These are phyloP conservation scores for Syngnathus typhle DNA, from an alignment of 2,113 vertebrate species.

Conservation along the genomic window DNA sequence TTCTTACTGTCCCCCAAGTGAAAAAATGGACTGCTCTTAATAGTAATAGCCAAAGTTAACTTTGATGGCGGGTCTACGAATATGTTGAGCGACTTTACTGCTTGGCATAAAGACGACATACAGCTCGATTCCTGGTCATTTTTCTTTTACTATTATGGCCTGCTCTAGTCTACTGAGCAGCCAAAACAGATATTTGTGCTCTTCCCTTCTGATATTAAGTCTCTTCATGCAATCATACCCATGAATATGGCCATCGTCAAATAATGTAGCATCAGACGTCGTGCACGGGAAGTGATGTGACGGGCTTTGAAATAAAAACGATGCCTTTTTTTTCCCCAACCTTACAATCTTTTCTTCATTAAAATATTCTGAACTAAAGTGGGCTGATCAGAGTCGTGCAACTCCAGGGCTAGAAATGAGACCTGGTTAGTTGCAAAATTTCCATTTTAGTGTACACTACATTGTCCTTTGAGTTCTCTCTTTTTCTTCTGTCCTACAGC, in stretches of 20 bases:
- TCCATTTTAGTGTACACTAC: neutral
- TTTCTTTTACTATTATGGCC: neutral
- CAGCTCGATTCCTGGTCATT: neutral
- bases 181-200: neutral
- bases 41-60: neutral
- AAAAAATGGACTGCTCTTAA: neutral
- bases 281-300: too few species aligned
- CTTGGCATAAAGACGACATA: neutral
- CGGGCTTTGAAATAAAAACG: too few species aligned
- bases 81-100: neutral
- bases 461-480: conserved; percentile 5
- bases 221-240: too few species aligned
- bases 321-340: too few species aligned
- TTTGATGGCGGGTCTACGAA: neutral
- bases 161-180: neutral
- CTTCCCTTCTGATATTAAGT: neutral
- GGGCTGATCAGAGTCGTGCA: too few species aligned
- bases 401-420: too few species aligned
- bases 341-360: too few species aligned
- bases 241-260: too few species aligned
- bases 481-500: conserved; percentile 42
- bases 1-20: neutral
- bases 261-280: too few species aligned
- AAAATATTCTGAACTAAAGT: too few species aligned
- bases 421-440: conserved; percentile 5